phyloP scores from a whole-genome alignment of 2,797 vertebrate genomes.

The Lutra lutra region DNA sequence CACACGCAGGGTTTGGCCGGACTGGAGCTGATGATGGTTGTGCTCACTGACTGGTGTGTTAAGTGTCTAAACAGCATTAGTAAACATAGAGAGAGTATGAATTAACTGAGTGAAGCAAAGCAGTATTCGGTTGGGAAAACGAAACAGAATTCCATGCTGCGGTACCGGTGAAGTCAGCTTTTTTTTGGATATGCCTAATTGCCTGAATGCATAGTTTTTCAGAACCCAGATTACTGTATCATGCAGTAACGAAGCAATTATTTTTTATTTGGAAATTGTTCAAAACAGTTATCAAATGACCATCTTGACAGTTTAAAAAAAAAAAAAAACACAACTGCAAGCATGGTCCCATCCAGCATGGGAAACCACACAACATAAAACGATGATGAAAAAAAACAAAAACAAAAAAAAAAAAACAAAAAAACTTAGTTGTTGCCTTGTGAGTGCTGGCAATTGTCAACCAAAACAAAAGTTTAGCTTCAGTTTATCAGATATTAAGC shows the following conservation, averaged over 20 bases:
- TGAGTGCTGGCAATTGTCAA: not conserved
- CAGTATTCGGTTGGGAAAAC: not conserved
- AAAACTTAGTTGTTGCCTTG: not conserved
- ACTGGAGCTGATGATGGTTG: not conserved
- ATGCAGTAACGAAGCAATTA: conserved; percentile 56
- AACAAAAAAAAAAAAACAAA: too few species aligned
- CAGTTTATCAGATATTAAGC: conserved; percentile 54
- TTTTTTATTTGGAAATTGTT: conserved; percentile 57
- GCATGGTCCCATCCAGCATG: not conserved
- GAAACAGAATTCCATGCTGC: not conserved
- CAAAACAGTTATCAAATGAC: conserved; percentile 30
- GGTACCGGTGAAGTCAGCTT: not conserved
- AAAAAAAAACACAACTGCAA: not conserved
- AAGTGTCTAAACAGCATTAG: not conserved
- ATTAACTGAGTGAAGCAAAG: not conserved
- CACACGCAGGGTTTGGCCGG: not conserved
- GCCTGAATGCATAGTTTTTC: not conserved
- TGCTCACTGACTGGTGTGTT: not conserved
- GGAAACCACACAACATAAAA: not conserved
- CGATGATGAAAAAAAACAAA: not conserved
- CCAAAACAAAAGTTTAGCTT: conserved; percentile 56
- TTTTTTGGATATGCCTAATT: conserved; percentile 34
- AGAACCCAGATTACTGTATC: conserved; percentile 15
- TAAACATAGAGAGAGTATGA: not conserved
- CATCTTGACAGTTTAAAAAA: not conserved